Evolutionary conservation across 2,888 invertebrate genomes (phyloP).

Genomic region (Dichetophora obliterata): DNA sequence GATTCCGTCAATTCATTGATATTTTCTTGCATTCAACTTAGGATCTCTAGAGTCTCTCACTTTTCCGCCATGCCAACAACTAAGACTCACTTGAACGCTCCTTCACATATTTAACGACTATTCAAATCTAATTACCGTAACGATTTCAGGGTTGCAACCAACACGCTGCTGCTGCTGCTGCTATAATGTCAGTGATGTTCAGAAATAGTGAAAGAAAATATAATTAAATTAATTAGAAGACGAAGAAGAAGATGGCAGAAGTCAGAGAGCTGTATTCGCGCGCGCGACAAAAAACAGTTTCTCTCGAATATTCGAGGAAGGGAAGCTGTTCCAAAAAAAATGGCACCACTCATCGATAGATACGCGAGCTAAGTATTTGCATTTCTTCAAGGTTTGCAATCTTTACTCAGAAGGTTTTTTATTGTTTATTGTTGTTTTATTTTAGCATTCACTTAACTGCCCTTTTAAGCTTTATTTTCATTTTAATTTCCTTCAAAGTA

Average conservation of each 20-base stretch:
- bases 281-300: background rate
- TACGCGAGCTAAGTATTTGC: too few relatives aligned
- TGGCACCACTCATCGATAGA: too few relatives aligned
- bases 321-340: too few relatives aligned
- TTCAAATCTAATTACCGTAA: slow-evolving; percentile 34
- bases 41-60: too few relatives aligned
- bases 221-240: slow-evolving; percentile 37
- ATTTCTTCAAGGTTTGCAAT: background rate
- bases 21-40: too few relatives aligned
- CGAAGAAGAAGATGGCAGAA: background rate
- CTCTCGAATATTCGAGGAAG: too few relatives aligned
- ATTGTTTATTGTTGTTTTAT: too few relatives aligned
- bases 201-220: slow-evolving; percentile 23
- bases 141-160: slow-evolving; percentile 19
- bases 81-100: background rate
- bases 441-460: too few relatives aligned
- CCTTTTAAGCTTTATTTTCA: background rate
- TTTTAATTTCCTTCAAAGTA: slow-evolving; percentile 23
- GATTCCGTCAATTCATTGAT: too few relatives aligned
- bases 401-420: background rate
- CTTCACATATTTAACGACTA: background rate
- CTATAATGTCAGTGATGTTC: slow-evolving; percentile 10
- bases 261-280: background rate
- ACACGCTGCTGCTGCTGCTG: background rate
- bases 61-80: too few relatives aligned